Evolutionary conservation across 2,888 invertebrate genomes (phyloP).

Genomic region (Hololepta plana): DNA sequence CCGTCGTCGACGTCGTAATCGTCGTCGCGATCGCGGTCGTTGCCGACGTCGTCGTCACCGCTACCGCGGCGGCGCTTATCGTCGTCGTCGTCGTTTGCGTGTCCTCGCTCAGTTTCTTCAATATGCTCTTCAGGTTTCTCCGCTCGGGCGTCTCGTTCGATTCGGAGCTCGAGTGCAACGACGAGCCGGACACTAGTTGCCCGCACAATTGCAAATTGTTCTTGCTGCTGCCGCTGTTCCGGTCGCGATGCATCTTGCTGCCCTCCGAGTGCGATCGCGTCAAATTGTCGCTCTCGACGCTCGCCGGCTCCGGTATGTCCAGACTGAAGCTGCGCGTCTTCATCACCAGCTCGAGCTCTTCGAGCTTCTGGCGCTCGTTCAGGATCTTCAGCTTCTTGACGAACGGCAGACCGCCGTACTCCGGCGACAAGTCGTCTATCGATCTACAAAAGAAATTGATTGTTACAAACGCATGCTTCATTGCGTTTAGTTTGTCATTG

Average conservation of each 20-base stretch:
- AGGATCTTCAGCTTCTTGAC: conserved; percentile 78
- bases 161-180: conserved; percentile 37
- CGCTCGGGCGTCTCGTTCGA: conserved; percentile 72
- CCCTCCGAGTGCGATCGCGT: conserved; percentile 70
- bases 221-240: too few relatives aligned
- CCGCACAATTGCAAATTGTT: conserved; percentile 8
- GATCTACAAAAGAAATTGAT: too few relatives aligned
- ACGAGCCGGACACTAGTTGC: conserved; percentile 16
- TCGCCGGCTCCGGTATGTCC: conserved; percentile 42
- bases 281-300: conserved; percentile 31
- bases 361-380: conserved; percentile 73
- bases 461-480: too few relatives aligned
- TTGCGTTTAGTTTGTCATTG: too few relatives aligned
- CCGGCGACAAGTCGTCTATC: conserved; percentile 75
- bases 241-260: conserved; percentile 51
- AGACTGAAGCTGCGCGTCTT: conserved; percentile 64
- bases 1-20: conserved; percentile 10
- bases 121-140: conserved; percentile 64
- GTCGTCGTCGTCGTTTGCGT: conserved; percentile 14
- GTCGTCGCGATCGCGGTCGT: conserved; percentile 9
- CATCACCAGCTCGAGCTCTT: conserved; percentile 60
- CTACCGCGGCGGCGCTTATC: conserved; percentile 4
- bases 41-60: too few relatives aligned
- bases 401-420: conserved; percentile 71
- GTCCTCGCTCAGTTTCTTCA: conserved; percentile 66